Evolutionary conservation across 2,113 vertebrate genomes (phyloP), one percentile per base, ranked within the genome.

Genomic region (Struthidea cinerea): DNA sequence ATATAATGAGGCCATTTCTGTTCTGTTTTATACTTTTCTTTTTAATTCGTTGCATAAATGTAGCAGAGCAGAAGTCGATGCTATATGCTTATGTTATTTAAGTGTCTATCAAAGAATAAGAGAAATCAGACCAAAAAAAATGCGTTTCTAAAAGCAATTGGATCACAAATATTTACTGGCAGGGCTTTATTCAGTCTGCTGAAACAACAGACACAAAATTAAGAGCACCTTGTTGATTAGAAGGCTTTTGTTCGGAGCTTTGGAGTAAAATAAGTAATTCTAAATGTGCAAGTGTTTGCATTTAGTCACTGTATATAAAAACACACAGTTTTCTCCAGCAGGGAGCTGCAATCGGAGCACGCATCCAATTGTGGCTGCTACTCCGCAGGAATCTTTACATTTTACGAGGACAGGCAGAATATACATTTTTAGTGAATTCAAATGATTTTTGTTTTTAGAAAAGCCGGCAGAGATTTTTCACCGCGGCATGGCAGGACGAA

Each of bases 1-100:
- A 52, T 56, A 59, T 87, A 92, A 94, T 68, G 70, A 57, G 79
- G 71, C 50, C 44, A 39, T 95, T 96, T 94, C 87, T 96, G 75
- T 52, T 90, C 82, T 88, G 52, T 32, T 77, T 93, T 75, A 68
- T 41, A 60, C 63, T 79, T 67, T 86, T 89, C 80, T 80, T 65
- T 89, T 94, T 67, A 93, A 89, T 91, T 76, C 59, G 28, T 47
- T 32, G 75, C 55, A 27, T 39, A 55, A 90, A 65, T 65, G 52
- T 56, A 91, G 68, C 61, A 75, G 32, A 95, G 84, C 65, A 92
- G 88, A 93, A 95, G 78, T 52, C 7, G 47, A 77, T 49, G 87
- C 46, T 90, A 11, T 49, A 35, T 73, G 82, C 41, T 87, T 46
- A 65, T 89, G 81, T 95, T 61, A 52, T 93, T 93, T 84, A 81